Evolutionary conservation across 2,888 invertebrate genomes (phyloP), one percentile per base, ranked within the genome.

Genomic region (Thera britannica): DNA sequence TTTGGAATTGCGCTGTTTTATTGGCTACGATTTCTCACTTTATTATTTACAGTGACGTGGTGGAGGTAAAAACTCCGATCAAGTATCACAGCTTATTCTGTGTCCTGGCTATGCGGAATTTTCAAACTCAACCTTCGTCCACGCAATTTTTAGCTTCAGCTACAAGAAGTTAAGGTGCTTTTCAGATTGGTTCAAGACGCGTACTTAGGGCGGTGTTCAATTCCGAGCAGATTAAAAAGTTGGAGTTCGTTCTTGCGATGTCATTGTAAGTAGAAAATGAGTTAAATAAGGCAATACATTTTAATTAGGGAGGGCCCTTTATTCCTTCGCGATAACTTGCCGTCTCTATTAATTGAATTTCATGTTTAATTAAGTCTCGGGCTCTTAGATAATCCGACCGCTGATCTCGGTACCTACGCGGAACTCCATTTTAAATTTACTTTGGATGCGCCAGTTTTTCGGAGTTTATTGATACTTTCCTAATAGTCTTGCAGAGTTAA

Each of bases 271-370:
- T 92, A 88, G 92, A 92, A 93, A 93, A 93, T 93, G 92, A 93
- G 93, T 93, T 92, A 92, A 93, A 93, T 92, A 93, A 93, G 90
- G 93, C 93, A 93, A 93, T 93, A 93, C 92, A 93, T 93, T 93
- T 93, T 93, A 93, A 93, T 93, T 92, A 93, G 92, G 72, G 90
- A 90, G 90, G 92, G 90, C 86, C 91, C 90, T 92, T 92, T 92
- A 90, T 92, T 92, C 90, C 86, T 86, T 85, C 86, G 90, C 90
- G 92, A 92, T 92, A 92, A 92, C 90, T 92, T 88, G 87, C 85
- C 83, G 85, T 83, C 87, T 89, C 90, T 91, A 92, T 92, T 93
- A 92, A 93, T 93, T 93, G 92, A 92, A 93, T 93, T 92, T 93
- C 90, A 91, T 93, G 93, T 93, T 93, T 92, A 93, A 93, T 93